Evolutionary conservation across 2,888 invertebrate genomes (phyloP).

Genomic region (Melangyna quadrimaculata): DNA sequence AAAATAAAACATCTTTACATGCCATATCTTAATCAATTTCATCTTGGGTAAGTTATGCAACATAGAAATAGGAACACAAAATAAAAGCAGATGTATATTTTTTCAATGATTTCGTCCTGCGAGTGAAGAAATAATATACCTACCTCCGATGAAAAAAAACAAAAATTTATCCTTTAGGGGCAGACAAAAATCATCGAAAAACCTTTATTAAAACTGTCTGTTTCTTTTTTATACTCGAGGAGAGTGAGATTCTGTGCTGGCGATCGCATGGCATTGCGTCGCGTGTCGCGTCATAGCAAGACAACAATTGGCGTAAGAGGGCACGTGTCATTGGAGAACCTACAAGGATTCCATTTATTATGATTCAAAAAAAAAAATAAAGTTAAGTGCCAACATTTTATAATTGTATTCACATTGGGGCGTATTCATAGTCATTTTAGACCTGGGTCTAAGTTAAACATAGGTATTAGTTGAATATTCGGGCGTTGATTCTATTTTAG

Average conservation of each 20-base stretch:
- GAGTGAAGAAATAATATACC: neutral
- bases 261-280: constrained; percentile 16
- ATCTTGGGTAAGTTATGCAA: neutral
- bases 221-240: neutral
- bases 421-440: no score
- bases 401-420: neutral
- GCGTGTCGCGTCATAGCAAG: neutral
- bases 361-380: constrained; percentile 18
- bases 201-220: neutral
- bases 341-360: constrained; percentile 24
- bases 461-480: no score
- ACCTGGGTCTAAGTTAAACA: no score
- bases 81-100: constrained; percentile 37
- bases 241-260: neutral
- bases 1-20: no score
- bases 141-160: constrained; percentile 45
- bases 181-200: neutral
- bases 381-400: neutral
- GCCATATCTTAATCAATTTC: no score
- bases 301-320: constrained; percentile 41
- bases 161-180: constrained; percentile 28
- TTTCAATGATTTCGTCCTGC: constrained; percentile 34
- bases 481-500: no score
- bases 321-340: constrained; percentile 51
- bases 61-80: neutral